Conservation (phyloP, 2,113 vertebrate genomes). For the Salminus brasiliensis region DNA sequence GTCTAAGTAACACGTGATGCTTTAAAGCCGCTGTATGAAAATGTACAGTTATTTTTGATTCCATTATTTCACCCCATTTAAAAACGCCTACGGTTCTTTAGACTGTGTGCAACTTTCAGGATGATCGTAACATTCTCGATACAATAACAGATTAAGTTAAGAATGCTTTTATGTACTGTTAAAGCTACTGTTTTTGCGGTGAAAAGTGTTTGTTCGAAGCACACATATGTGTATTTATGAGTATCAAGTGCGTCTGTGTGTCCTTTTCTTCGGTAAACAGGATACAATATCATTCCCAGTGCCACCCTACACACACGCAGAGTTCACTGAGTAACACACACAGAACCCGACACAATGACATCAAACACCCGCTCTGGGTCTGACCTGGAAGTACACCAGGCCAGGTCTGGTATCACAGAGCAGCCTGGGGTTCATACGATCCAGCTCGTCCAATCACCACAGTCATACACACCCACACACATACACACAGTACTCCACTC, state of each 20-base stretch:
- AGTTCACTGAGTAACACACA: constrained; percentile 54
- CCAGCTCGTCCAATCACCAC: constrained; percentile 55
- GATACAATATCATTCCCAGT: constrained; percentile 22
- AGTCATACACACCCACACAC: constrained; percentile 28
- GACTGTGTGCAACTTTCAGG: too few species aligned
- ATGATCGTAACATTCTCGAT: too few species aligned
- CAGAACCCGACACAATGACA: constrained; percentile 38
- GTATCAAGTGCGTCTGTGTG: not conserved
- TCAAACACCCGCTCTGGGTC: constrained; percentile 33
- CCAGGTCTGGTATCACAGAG: constrained; percentile 45
- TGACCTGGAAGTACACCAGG: constrained; percentile 53
- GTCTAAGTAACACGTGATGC: too few species aligned
- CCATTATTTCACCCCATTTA: too few species aligned
- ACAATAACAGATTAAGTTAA: too few species aligned
- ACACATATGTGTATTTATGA: not conserved
- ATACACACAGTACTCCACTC: not conserved
- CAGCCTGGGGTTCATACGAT: constrained; percentile 48
- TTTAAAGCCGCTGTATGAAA: too few species aligned
- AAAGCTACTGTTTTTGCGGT: too few species aligned
- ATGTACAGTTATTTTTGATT: too few species aligned
- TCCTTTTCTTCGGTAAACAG: constrained; percentile 37
- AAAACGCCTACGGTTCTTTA: too few species aligned
- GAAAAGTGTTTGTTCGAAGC: too few species aligned
- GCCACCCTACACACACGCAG: not conserved
- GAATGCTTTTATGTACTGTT: too few species aligned